Evolutionary conservation across 2,888 invertebrate genomes (phyloP).

Genomic region (Saturnia japonica): DNA sequence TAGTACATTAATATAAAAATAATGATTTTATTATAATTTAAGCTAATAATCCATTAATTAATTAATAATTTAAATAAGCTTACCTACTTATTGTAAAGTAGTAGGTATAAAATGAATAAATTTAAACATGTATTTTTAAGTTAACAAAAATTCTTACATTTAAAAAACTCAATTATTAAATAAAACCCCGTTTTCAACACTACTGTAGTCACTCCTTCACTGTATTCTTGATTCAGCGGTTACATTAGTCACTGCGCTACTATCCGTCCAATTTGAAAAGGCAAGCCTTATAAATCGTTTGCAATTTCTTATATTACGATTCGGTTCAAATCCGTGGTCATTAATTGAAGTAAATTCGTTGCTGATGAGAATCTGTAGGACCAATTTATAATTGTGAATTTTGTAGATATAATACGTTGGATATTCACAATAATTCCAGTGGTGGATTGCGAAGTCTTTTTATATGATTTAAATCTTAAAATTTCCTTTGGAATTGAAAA

Average conservation of each 20-base stretch:
- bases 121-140: not conserved
- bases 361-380: not conserved
- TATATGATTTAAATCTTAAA: not conserved
- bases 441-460: not conserved
- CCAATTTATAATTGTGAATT: not conserved
- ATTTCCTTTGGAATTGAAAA: too few relatives aligned
- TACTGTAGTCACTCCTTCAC: slow-evolving; percentile 34
- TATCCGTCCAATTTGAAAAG: slow-evolving; percentile 40
- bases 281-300: slow-evolving; percentile 40
- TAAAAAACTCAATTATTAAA: not conserved
- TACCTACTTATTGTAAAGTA: not conserved
- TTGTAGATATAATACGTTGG: not conserved
- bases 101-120: not conserved
- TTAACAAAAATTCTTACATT: not conserved
- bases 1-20: too few relatives aligned
- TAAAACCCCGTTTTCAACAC: slow-evolving; percentile 18
- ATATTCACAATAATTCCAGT: not conserved
- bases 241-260: slow-evolving; percentile 39
- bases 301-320: slow-evolving; percentile 34
- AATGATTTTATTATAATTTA: too few relatives aligned
- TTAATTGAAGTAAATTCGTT: slow-evolving; percentile 34
- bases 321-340: slow-evolving; percentile 38
- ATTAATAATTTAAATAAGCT: too few relatives aligned
- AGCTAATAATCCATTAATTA: too few relatives aligned
- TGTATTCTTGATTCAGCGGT: slow-evolving; percentile 43